Base-by-base conservation (phyloP, 2,113 vertebrate genomes). In the Nothoprocta pentlandii region DNA sequence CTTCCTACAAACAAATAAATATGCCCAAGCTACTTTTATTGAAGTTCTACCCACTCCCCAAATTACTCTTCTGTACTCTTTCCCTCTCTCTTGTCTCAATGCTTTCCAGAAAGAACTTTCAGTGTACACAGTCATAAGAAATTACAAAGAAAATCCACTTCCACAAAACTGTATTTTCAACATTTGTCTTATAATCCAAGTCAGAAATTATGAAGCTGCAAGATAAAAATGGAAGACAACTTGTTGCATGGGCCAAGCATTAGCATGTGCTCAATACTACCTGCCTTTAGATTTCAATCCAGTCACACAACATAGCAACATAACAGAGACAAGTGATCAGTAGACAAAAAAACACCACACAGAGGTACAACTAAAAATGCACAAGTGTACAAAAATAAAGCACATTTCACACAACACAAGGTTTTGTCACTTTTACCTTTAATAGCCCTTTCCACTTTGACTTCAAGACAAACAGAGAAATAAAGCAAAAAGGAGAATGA, bases 361-460 rank as follows among this genome's bases (percentile, higher is more conserved):
- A 67, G 34, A 91, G 8, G 90, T 94, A 96, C 95, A 97, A 74
- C 92, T 68, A 97, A 93, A 95, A 96, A 86, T 46, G 95, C 93
- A 96, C 92, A 58, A 76, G 7, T 78, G 3, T 19, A 91, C 76
- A 87, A 61, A 95, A 92, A 66, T 83, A 59, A 69, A 85, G 76
- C 23, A 93, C 90, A 97, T 87, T 90, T 95, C 79, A 97, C 95
- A 94, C 63, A 94, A 97, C 96, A 94, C 71, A 84, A 83, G 41
- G 78, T 36, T 88, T 82, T 68, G 82, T 39, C 47, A 8, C 56
- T 80, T 95, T 98, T 98, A 98, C 98, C 98, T 98, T 98, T 98
- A 93, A 98, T 89, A 97, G 98, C 96, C 98, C 97, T 98, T 97
- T 98, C 97, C 98, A 98, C 98, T 98, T 98, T 98, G 97, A 98